Base-by-base conservation (phyloP, 2,797 vertebrate genomes). In the Gadopsis marmoratus region DNA sequence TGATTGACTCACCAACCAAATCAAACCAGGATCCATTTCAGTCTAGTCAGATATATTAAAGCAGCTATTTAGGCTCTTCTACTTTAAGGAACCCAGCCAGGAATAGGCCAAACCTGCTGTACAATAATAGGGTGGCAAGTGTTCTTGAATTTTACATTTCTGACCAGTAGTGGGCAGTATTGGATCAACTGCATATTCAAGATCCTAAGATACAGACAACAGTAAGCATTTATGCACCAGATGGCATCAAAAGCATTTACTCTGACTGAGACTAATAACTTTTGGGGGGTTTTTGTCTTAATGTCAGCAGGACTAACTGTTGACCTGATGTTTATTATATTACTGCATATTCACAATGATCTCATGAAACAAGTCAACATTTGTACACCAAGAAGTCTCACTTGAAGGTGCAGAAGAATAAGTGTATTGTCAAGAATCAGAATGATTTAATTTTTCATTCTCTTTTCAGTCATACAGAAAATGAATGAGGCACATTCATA, bases 141-240 rank as follows among this genome's bases (percentile, higher is more conserved):
- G 4, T 62, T 50, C n/a, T 26, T 76, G 45, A 35, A 65, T 74
- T 76, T 79, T 55, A 8, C 0, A n/a, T 31, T 19, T 62, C 43
- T 58, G 8, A 65, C 77, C 82, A 78, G 45, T 26, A 79, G 76
- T 37, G 37, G 81, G 76, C 78, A 84, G 58, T 76, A 11, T 71
- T 69, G 31, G 4, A 79, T 50, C 53, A 51, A 51, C 6, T 45
- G 14, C 4, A 2, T 7, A 43, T 62, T 60, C 11, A 58, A 62
- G 26, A 48, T 5, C n/a, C 8, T 23, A 3, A 58, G 2, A n/a
- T 35, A 26, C 7, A 69, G 7, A 53, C 33, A 39, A 19, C 17
- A 0, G 3, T 23, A 55, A 1, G 2, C 4, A 43, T 47, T 13
- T 39, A 41, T 56, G 6, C 41, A 77, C 45, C 48, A 76, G 50